Conservation (phyloP, 2,797 vertebrate genomes). For the Forpus xanthops region DNA sequence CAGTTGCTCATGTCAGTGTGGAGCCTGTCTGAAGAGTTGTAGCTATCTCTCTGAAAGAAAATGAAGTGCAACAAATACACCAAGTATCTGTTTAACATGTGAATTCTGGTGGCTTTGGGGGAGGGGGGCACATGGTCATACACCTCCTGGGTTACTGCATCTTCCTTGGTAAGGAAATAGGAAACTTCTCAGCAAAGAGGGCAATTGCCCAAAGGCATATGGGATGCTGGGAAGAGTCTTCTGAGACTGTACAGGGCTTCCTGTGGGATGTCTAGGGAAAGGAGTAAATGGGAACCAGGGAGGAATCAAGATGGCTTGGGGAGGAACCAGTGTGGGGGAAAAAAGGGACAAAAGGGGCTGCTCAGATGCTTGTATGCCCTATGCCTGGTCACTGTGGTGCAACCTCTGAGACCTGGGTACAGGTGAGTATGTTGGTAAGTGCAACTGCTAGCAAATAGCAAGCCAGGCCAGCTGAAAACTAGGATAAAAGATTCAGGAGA, state of each 20-base stretch:
- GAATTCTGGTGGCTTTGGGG: background rate
- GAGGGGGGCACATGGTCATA: background rate
- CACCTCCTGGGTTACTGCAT: too few relatives aligned
- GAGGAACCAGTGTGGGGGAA: background rate
- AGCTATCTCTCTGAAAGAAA: background rate
- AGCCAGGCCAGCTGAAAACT: background rate
- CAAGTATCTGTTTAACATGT: background rate
- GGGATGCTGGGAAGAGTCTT: background rate
- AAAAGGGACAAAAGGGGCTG: background rate
- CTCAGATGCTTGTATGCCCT: background rate
- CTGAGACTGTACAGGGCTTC: background rate
- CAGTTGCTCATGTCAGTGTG: rapidly evolving
- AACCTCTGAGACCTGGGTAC: background rate
- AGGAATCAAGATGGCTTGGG: background rate
- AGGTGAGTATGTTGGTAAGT: background rate
- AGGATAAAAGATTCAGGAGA: background rate
- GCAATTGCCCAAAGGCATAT: background rate
- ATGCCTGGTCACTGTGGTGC: background rate
- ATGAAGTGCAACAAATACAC: background rate
- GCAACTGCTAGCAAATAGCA: background rate
- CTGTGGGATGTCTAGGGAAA: background rate
- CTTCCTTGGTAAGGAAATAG: background rate
- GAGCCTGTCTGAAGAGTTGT: background rate
- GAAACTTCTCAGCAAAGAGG: background rate
- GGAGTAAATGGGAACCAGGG: background rate